Evolutionary conservation across 1,140 invertebrate species (phyloP), one percentile per base, ranked within the genome.

Genomic region (Macrobrachium nipponense): DNA sequence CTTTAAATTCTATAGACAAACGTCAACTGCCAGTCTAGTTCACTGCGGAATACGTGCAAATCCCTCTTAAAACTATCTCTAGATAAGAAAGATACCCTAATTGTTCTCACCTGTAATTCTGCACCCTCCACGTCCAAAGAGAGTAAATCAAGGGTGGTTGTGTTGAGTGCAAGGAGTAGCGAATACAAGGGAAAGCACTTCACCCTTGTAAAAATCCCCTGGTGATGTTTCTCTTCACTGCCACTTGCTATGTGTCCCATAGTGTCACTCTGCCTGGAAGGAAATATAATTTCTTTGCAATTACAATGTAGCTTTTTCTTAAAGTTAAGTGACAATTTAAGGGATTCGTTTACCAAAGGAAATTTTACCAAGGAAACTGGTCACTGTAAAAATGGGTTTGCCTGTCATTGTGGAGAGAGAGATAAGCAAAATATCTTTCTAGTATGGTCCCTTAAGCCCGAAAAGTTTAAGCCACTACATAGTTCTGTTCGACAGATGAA

Each of bases 151-250:
- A 96, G 92, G 51, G 91, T 91, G 18, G 94, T 94, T 64, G 94
- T 92, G 89, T 95, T 95, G 87, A 95, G 94, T 59, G 96, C 96
- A 83, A 96, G 91, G 89, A 97, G 91, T 80, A 97, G 92, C 23
- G 96, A 95, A 90, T 94, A 95, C 77, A 97, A 92, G 88, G 96
- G 96, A 91, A 97, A 96, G 91, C 96, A 97, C 90, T 95, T 95
- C 76, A 97, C 94, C 88, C 95, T 93, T 66, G 94, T 93, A 17
- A 92, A 89, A 36, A 89, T 83, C 2, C 84, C 91, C 18, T 92
- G 91, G 78, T 92, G 90, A 76, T 64, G 70, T 8, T 14, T 66
- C 27, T 85, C 85, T n/a, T 92, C 92, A 27, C 92, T 92, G 27
- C 92, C 91, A 75, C 93, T 92, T 6, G 92, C 91, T 15, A 89